Evolutionary conservation across 2,888 invertebrate species (phyloP).

Genomic region (Drosophila seclusa): DNA sequence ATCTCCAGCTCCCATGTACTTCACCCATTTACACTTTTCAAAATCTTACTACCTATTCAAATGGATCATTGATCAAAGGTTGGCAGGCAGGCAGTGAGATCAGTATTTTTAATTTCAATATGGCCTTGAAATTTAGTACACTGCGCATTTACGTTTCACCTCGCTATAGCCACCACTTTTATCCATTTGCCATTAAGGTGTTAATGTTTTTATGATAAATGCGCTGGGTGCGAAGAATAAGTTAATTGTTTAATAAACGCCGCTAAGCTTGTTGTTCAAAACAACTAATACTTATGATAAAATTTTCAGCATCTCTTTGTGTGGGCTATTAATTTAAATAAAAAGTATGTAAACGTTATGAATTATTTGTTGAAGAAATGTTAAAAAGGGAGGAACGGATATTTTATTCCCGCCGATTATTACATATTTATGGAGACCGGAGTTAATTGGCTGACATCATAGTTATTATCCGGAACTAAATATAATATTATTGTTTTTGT

Average conservation of each 20-base stretch:
- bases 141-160: conserved; percentile 15
- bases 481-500: background rate
- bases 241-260: conserved; percentile 65
- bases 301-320: conserved; percentile 11
- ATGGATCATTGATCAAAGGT: conserved; percentile 25
- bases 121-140: conserved; percentile 43
- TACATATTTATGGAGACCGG: background rate
- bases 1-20: conserved; percentile 23
- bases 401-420: background rate
- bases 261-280: conserved; percentile 25
- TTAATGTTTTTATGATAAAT: conserved; percentile 72
- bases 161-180: conserved; percentile 1
- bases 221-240: conserved; percentile 68
- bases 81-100: conserved; percentile 25
- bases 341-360: background rate
- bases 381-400: background rate
- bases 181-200: conserved; percentile 51
- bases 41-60: conserved; percentile 5
- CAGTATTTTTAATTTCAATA: conserved; percentile 16
- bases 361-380: background rate
- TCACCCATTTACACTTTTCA: conserved; percentile 25
- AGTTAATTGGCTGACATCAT: background rate
- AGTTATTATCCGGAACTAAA: background rate
- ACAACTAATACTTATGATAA: conserved; percentile 8
- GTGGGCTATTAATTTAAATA: background rate